These are phyloP conservation scores for Drosophila oshimai DNA, from an alignment of 1,140 invertebrate species.

Conservation along the genomic window DNA sequence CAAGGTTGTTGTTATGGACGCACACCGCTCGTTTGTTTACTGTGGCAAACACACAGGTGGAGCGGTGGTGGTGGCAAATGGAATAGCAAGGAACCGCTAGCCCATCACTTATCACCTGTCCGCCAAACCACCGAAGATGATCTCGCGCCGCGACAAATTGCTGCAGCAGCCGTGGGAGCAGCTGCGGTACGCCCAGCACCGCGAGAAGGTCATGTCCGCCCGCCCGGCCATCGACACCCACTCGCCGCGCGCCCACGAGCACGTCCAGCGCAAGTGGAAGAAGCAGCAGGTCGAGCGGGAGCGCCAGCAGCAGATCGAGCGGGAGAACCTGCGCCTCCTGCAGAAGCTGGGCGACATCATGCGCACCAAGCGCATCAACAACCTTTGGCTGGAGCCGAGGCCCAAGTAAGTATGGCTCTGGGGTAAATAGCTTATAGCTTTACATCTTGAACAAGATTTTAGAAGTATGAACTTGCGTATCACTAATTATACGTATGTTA, in stretches of 20 bases:
- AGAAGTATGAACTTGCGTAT: too few species aligned
- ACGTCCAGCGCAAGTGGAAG: slow-evolving; percentile 84
- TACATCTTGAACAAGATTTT: too few species aligned
- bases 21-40: slow-evolving; percentile 66
- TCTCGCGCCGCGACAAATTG: slow-evolving; percentile 83
- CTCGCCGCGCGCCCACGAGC: slow-evolving; percentile 83
- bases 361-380: slow-evolving; percentile 84
- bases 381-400: slow-evolving; percentile 84
- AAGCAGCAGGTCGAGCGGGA: slow-evolving; percentile 85
- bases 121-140: slow-evolving; percentile 65
- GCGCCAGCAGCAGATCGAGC: slow-evolving; percentile 83
- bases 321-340: slow-evolving; percentile 85
- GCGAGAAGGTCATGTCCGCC: slow-evolving; percentile 83
- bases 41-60: slow-evolving; percentile 43
- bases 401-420: slow-evolving; percentile 82
- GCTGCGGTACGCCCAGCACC: slow-evolving; percentile 82
- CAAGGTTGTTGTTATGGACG: slow-evolving; percentile 79
- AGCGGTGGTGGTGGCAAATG: background rate
- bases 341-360: slow-evolving; percentile 84
- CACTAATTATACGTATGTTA: too few species aligned
- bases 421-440: too few species aligned
- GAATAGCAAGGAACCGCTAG: background rate
- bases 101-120: slow-evolving; percentile 12
- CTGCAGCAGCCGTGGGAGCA: slow-evolving; percentile 83
- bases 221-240: slow-evolving; percentile 84